Conservation (phyloP, 2,888 invertebrate genomes). For the Priocnemis perturbator region DNA sequence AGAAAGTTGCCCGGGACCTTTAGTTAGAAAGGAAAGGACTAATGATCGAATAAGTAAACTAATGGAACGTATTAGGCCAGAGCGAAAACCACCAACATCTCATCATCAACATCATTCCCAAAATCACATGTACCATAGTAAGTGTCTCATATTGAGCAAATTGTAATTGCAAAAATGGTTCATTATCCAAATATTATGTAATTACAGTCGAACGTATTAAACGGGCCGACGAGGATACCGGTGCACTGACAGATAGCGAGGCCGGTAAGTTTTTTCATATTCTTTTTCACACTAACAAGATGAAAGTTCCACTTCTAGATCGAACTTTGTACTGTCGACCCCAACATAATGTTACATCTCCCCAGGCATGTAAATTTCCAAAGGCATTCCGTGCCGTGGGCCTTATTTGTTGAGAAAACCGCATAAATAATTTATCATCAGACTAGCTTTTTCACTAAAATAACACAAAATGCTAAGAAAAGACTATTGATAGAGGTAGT, state of each 20-base stretch:
- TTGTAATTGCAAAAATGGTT: neutral
- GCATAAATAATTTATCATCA: too few relatives aligned
- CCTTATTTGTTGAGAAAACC: too few relatives aligned
- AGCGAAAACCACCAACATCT: constrained; percentile 76
- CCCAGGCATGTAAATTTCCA: too few relatives aligned
- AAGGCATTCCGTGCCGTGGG: too few relatives aligned
- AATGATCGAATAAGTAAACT: constrained; percentile 85
- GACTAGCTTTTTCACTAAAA: too few relatives aligned
- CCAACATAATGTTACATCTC: too few relatives aligned
- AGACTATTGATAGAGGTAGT: too few relatives aligned
- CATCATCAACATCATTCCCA: constrained; percentile 68
- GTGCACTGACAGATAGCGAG: constrained; percentile 71
- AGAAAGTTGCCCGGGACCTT: constrained; percentile 87
- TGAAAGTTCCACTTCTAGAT: too few relatives aligned
- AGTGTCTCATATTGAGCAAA: too few relatives aligned
- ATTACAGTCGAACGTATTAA: constrained; percentile 73
- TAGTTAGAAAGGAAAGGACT: constrained; percentile 79
- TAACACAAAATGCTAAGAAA: too few relatives aligned
- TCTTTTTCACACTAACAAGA: too few relatives aligned
- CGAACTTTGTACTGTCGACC: too few relatives aligned
- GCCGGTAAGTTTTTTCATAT: constrained; percentile 66
- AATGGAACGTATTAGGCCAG: constrained; percentile 81
- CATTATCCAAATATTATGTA: neutral
- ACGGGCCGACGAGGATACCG: constrained; percentile 68
- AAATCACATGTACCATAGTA: constrained; percentile 66